A percentile compares a stretch with the other conserved stretches of the same genome.
Evolutionary conservation across 2,113 vertebrate genomes (phyloP).

Genomic region (Eubucco bourcierii): DNA sequence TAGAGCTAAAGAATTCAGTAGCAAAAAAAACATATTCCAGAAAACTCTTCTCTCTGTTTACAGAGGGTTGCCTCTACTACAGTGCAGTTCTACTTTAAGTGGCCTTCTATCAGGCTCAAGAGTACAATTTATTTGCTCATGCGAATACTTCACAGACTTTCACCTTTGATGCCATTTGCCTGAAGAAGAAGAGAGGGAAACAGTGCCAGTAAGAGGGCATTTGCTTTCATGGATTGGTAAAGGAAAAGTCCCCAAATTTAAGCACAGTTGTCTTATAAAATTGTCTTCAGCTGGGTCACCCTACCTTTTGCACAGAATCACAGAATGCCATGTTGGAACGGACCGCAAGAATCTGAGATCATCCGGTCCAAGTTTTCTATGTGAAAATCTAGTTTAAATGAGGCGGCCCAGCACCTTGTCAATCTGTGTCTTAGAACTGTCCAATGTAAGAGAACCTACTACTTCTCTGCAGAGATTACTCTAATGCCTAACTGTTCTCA

Average conservation of each 20-base stretch:
- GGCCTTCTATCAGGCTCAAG: not conserved
- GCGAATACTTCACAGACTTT: not conserved
- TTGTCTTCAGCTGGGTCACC: not conserved
- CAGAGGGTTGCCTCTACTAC: not conserved
- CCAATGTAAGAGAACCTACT: no score
- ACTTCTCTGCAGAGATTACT: no score
- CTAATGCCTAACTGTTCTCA: no score
- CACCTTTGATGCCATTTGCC: not conserved
- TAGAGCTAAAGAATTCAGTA: not conserved
- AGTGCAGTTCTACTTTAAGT: not conserved
- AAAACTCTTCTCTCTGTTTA: not conserved
- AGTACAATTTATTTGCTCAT: not conserved
- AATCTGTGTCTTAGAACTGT: no score
- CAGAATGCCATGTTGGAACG: no score
- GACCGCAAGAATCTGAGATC: no score
- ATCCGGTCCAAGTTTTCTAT: no score
- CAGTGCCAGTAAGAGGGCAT: not conserved
- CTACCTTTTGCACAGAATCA: not conserved
- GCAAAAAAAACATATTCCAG: not conserved
- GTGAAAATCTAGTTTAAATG: no score
- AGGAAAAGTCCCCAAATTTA: not conserved
- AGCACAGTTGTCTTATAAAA: not conserved
- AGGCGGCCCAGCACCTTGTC: no score
- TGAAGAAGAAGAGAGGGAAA: not conserved
- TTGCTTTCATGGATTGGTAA: not conserved